phyloP scores from a whole-genome alignment of 64 coral and sea anemone genomes.

The Acropora yongei region DNA sequence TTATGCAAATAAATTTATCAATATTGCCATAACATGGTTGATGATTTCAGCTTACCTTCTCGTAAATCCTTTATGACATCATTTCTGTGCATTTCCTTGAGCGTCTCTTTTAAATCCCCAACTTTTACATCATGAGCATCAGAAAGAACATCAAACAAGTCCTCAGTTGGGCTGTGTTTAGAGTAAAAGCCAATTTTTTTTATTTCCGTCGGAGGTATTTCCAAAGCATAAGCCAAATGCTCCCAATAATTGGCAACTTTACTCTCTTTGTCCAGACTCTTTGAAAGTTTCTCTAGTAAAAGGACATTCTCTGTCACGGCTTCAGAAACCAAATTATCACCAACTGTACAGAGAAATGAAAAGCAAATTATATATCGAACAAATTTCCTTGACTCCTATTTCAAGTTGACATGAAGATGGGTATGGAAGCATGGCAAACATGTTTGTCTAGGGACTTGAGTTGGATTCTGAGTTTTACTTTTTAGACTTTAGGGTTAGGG shows the following conservation, averaged over 20 bases:
- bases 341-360: neutral
- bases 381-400: no score
- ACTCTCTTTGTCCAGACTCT: constrained; percentile 20
- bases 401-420: no score
- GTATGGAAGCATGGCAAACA: no score
- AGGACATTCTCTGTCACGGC: neutral
- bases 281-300: constrained; percentile 14
- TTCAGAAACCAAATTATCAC: neutral
- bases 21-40: neutral
- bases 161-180: constrained; percentile 38
- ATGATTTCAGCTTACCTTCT: neutral
- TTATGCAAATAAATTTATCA: no score
- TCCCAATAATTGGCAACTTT: constrained; percentile 23
- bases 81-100: constrained; percentile 26
- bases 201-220: neutral
- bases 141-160: constrained; percentile 14
- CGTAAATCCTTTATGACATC: neutral
- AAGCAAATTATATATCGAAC: neutral
- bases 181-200: constrained; percentile 20
- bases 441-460: no score
- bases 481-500: no score
- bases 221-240: constrained; percentile 15
- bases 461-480: no score
- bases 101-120: neutral
- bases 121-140: neutral